Evolutionary conservation across 2,888 invertebrate species (phyloP), one percentile per base, ranked within the genome.

Genomic region (Cephus pygmeus): DNA sequence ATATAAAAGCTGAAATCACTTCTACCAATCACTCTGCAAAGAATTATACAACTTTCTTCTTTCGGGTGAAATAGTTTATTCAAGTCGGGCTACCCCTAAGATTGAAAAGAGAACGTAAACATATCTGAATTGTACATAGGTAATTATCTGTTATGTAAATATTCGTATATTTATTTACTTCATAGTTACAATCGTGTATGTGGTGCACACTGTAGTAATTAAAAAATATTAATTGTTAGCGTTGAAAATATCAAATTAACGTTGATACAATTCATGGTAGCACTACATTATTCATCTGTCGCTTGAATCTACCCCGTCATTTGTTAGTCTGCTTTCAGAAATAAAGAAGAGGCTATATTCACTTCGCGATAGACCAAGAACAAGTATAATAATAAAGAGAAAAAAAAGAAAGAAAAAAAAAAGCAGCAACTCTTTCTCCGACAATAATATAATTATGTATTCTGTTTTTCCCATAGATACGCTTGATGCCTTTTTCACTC

Each of bases 181-280:
- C 83, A 85, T 87, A 88, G 84, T 86, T 88, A 88, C 86, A 88
- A 84, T 87, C 80, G 85, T 85, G 83, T 87, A 86, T 88, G 83
- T 86, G 83, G 87, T 86, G 88, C 87, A 88, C 88, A 87, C 87
- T 84, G 87, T 88, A 88, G 88, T 87, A 88, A 88, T 87, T 87
- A 88, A 84, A 87, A 84, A 83, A 81, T 88, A 84, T 83, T 87
- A 85, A 56, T 87, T 88, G 88, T 88, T 88, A 88, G 88, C 86
- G 86, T 86, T 85, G 85, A 87, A 88, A 88, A 86, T 88, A 88
- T 87, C 82, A 88, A 85, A 79, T 73, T 69, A 82, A 84, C 85
- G 86, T 83, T 82, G 83, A 87, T 87, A 87, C 83, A 83, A 86
- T 86, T 73, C 83, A 82, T 83, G 83, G 80, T 82, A 86, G 81